Conservation (phyloP, 1,140 invertebrate species). For the Rhyzopertha dominica region DNA sequence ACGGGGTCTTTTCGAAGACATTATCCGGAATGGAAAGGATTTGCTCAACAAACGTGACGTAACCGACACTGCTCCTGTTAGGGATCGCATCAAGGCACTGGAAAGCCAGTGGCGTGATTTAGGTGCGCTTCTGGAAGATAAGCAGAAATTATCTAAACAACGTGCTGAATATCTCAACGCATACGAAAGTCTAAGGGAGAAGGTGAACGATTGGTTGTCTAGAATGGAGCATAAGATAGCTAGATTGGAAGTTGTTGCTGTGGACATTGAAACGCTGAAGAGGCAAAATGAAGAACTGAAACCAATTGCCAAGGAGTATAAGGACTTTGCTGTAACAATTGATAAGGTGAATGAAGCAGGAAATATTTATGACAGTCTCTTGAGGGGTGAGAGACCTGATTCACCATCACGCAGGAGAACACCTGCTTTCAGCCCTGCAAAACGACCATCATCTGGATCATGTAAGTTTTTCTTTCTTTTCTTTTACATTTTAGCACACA, state of each 20-base stretch:
- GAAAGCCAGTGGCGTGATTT: slow-evolving; percentile 87
- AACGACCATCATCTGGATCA: slow-evolving; percentile 55
- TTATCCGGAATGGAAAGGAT: slow-evolving; percentile 73
- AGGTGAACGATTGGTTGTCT: slow-evolving; percentile 81
- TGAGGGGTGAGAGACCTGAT: slow-evolving; percentile 68
- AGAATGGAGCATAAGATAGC: slow-evolving; percentile 69
- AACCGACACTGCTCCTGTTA: slow-evolving; percentile 77
- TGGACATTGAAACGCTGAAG: slow-evolving; percentile 80
- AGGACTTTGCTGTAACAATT: slow-evolving; percentile 77
- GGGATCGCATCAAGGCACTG: slow-evolving; percentile 81
- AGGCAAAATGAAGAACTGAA: slow-evolving; percentile 82
- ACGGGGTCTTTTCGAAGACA: slow-evolving; percentile 63
- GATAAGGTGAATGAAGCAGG: slow-evolving; percentile 91
- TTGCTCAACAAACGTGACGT: slow-evolving; percentile 85
- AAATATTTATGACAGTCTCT: slow-evolving; percentile 74
- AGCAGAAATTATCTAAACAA: slow-evolving; percentile 73
- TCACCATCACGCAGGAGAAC: slow-evolving; percentile 62
- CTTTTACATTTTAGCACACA: no score
- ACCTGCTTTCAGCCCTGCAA: slow-evolving; percentile 69
- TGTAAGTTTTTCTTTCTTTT: slow-evolving; percentile 5
- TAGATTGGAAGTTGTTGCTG: slow-evolving; percentile 73
- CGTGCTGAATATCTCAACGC: slow-evolving; percentile 77
- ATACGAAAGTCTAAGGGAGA: slow-evolving; percentile 78
- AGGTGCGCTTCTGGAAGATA: slow-evolving; percentile 72
- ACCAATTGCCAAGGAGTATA: slow-evolving; percentile 84